A percentile compares a stretch with the other conserved stretches of the same genome.
Evolutionary conservation across 2,113 vertebrate genomes (phyloP).

Genomic region (Corythornis cristatus): DNA sequence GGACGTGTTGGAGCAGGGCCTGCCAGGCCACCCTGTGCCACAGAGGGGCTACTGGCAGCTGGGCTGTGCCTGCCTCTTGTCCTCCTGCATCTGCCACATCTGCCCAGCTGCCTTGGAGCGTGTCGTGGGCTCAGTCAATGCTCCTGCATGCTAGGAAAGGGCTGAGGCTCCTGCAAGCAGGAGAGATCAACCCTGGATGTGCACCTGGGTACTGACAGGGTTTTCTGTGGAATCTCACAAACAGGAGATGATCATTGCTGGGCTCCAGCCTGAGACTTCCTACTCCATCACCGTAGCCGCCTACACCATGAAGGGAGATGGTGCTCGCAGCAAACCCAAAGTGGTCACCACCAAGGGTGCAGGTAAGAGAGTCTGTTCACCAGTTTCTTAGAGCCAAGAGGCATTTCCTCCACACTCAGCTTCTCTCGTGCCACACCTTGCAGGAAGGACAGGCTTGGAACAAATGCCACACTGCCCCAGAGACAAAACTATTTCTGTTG

Average conservation of each 20-base stretch:
- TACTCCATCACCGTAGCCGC: conserved; percentile 98
- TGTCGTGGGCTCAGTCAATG: not conserved
- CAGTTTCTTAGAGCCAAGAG: not conserved
- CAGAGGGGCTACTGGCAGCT: not conserved
- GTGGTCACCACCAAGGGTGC: conserved; percentile 92
- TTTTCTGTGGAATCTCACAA: conserved; percentile 6
- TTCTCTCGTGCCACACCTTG: not conserved
- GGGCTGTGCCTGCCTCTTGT: not conserved
- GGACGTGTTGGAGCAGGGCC: not conserved
- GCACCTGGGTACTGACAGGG: not conserved
- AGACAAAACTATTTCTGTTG: not conserved
- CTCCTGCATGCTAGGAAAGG: conserved; percentile 39
- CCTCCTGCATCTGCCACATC: not conserved
- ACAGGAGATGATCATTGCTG: conserved; percentile 95
- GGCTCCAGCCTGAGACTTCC: conserved; percentile 92
- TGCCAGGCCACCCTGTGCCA: not conserved
- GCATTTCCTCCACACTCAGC: not conserved
- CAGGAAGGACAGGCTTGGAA: not conserved
- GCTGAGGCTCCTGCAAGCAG: not conserved
- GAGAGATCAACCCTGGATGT: not conserved
- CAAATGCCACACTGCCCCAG: not conserved
- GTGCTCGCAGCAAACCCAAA: conserved; percentile 94
- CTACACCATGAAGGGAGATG: conserved; percentile 98
- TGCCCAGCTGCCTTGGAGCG: not conserved
- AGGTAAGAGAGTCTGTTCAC: conserved; percentile 75